A percentile compares a stretch with the other conserved stretches of the same genome.
Evolutionary conservation across 2,797 vertebrate genomes (phyloP).

Genomic region (Anguilla pacifica): DNA sequence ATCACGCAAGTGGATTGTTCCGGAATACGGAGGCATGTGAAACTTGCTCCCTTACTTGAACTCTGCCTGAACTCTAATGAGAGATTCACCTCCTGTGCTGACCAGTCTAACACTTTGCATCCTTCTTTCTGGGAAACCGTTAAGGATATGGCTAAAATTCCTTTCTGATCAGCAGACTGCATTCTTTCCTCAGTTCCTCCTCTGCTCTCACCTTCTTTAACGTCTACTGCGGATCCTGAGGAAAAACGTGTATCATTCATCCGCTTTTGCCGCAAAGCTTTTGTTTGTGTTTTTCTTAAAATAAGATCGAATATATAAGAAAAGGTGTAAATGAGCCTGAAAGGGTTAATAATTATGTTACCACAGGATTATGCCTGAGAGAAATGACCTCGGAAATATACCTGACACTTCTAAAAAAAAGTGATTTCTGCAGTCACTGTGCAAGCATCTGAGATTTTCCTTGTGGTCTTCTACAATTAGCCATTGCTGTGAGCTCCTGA

Average conservation of each 20-base stretch:
- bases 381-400: neutral
- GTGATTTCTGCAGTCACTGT: neutral
- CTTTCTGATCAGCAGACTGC: neutral
- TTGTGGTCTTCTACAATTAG: neutral
- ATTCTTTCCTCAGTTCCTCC: neutral
- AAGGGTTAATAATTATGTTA: neutral
- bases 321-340: constrained; percentile 4
- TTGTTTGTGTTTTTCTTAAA: neutral
- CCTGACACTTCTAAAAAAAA: neutral
- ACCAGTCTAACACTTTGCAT: neutral
- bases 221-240: neutral
- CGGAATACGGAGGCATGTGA: neutral
- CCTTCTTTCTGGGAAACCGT: neutral
- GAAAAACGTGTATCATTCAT: neutral
- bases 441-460: neutral
- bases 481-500: neutral
- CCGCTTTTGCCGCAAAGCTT: neutral
- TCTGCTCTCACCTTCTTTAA: neutral
- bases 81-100: constrained; percentile 3
- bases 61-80: neutral
- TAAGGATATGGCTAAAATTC: neutral
- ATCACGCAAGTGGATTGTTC: neutral
- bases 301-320: neutral
- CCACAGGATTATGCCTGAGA: neutral
- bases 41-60: neutral